Base-by-base conservation (phyloP, 1,140 invertebrate genomes). In the Brachionus plicatilis region DNA sequence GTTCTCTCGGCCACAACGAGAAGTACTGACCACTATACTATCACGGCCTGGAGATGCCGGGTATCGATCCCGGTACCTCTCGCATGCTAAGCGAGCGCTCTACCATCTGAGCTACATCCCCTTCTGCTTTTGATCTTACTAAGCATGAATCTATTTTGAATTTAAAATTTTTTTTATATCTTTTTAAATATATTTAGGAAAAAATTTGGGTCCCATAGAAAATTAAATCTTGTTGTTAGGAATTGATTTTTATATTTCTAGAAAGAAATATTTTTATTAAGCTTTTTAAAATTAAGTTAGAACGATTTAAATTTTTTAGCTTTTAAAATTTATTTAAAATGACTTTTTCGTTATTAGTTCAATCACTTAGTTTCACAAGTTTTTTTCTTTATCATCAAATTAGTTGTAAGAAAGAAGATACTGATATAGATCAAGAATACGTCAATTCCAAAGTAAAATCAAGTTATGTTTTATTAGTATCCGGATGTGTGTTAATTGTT, bases 1-100 rank as follows among this genome's bases (percentile, higher is more conserved):
- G 93, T 94, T 94, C 93, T 93, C 93, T 93, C 93, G 93, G 93
- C 93, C 93, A 94, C 93, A 94, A 94, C 93, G 93, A 93, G 93
- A 93, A 92, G 93, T 94, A 92, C 93, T 94, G 93, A 95, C 94
- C 94, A 94, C 93, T 94, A 93, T 92, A 94, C 93, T 92, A 94
- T 94, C 93, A 94, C 93, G 93, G 93, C 72, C 72, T 76, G 72
- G 72, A 76, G 72, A 76, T 76, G 72, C 72, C 72, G 72, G 72
- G 72, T 76, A 76, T 76, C 72, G 72, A 76, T 76, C 72, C 72
- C 72, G 72, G 72, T 76, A 76, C 72, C 72, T 76, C 72, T 76
- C 72, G 72, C 72, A 76, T 76, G 72, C 72, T 76, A 76, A 76
- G 72, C 72, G 72, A 76, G 72, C 72, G 72, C 72, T 76, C 72